phyloP scores from a whole-genome alignment of 2,797 vertebrate genomes.

The Podargus strigoides region DNA sequence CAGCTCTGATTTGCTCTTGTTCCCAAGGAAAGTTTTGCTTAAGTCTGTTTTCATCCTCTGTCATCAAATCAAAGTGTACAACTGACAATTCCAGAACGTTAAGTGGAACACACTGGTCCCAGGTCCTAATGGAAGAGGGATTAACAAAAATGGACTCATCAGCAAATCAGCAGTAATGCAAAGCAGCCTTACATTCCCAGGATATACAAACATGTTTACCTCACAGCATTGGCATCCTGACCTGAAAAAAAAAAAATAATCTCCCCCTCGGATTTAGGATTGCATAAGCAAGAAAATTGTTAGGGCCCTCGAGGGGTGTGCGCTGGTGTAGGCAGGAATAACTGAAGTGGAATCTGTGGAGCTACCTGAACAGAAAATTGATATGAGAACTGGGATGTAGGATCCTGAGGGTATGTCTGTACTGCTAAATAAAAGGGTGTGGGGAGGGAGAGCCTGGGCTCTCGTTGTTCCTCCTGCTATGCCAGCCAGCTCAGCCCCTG shows the following conservation, averaged over 20 bases:
- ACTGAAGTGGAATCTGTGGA: background rate
- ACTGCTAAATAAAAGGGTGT: fast-evolving
- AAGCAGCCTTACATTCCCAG: background rate
- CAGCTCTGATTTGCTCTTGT: background rate
- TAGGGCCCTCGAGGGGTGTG: background rate
- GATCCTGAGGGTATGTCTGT: background rate
- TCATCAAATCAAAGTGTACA: background rate
- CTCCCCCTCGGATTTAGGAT: background rate
- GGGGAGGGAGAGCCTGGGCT: background rate
- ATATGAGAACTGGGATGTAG: background rate
- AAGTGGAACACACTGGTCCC: background rate
- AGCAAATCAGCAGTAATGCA: background rate
- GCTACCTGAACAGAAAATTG: background rate
- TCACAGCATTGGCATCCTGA: background rate
- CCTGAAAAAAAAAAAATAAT: background rate
- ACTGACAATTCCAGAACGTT: background rate
- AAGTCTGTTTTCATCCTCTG: background rate
- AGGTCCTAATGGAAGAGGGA: background rate
- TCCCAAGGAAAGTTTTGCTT: background rate
- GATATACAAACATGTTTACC: background rate
- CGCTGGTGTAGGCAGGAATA: background rate
- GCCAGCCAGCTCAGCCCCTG: background rate
- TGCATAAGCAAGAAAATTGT: background rate
- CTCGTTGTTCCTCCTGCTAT: fast-evolving
- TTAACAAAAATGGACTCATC: background rate